A percentile compares a stretch with the other conserved stretches of the same genome.
phyloP scores from a whole-genome alignment of 2,888 invertebrate species.

The Glaucopsyche alexis region DNA sequence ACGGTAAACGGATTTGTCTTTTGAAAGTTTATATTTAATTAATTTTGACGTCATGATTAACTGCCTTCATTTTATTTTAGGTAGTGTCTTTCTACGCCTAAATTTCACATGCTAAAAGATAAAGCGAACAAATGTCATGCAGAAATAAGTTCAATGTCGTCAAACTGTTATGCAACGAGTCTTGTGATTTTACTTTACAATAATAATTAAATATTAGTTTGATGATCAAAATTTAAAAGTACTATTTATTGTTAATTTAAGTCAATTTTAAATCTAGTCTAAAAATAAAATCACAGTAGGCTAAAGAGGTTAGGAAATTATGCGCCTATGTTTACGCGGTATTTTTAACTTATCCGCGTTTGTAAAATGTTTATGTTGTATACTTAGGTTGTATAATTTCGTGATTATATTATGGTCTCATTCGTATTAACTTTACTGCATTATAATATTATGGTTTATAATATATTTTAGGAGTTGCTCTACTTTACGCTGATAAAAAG shows the following conservation, averaged over 20 bases:
- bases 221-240: neutral
- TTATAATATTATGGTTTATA: neutral
- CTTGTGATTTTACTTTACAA: constrained; percentile 21
- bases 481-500: no score
- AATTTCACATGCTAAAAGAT: constrained; percentile 24
- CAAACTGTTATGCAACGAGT: constrained; percentile 47
- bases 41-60: constrained; percentile 34
- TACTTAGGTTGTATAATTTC: neutral
- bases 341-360: neutral
- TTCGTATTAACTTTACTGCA: no score
- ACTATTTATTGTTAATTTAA: neutral
- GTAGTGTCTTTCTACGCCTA: constrained; percentile 10
- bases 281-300: neutral
- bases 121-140: constrained; percentile 34
- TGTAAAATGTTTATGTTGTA: neutral
- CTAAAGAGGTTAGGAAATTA: constrained; percentile 4
- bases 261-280: neutral
- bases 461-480: no score
- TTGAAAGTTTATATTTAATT: constrained; percentile 48
- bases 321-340: constrained; percentile 1
- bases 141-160: constrained; percentile 46
- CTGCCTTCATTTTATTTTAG: neutral
- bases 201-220: constrained; percentile 10
- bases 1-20: constrained; percentile 75
- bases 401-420: neutral